Evolutionary conservation across 1,140 invertebrate genomes (phyloP), one percentile per base, ranked within the genome.

Genomic region (Caenorhabditis briggsae): DNA sequence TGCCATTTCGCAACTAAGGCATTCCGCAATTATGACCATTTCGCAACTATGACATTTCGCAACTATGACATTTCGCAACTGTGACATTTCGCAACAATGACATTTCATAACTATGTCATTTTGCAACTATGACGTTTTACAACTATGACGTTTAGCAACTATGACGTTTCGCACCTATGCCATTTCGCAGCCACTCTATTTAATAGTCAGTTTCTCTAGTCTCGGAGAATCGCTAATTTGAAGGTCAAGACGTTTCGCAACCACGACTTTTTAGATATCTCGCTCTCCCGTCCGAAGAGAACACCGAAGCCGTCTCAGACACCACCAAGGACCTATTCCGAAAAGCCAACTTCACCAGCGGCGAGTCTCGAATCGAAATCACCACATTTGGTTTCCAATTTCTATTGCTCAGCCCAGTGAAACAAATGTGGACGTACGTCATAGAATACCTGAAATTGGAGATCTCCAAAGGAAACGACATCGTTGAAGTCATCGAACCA

Each of bases 361-460:
- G 55, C 25, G 82, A 53, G n/a, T n/a, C 41, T 11, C 56, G 65
- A 16, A 78, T 88, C 41, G 95, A 95, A 25, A 98, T 98, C 88
- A 98, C 97, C 0, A 95, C 96, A 88, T 95, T 96, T 89, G 96
- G 96, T 5, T 98, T 98, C 93, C 97, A 99, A 93, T 99, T 99
- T 93, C 93, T 99, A 23, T 93, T 99, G 18, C 94, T 98, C 89
- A 97, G 97, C 91, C 96, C 96, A 11, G 94, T 95, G 55, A 95
- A 96, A 58, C 97, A 98, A 94, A 95, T 95, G 59, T 99, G 97
- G 97, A 96, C 83, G n/a, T 89, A 89, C 20, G 55, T 87, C 16
- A 65, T 58, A 82, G 86, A 87, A 23, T 87, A 84, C 55, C 23
- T 87, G 61, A 87, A 87, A 48, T 46, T 87, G 65, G 86, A 84